A percentile compares a stretch with the other conserved stretches of the same genome.
Conservation (phyloP, 2,888 invertebrate genomes). For the Endotricha flammealis region DNA sequence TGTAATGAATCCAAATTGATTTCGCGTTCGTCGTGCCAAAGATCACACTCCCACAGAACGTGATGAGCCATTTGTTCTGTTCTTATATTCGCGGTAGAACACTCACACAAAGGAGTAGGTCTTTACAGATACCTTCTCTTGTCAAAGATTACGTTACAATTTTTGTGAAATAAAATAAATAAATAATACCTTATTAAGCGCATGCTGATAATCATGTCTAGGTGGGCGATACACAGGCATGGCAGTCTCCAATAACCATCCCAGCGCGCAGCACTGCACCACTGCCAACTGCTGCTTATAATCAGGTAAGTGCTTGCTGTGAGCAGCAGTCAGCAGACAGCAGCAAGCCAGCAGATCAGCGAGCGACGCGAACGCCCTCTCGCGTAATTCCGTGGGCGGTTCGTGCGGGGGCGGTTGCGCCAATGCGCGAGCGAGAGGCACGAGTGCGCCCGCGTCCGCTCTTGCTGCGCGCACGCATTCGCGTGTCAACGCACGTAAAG, state of each 20-base stretch:
- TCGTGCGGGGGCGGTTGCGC: constrained; percentile 80
- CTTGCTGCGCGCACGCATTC: constrained; percentile 94
- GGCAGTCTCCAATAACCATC: constrained; percentile 92
- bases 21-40: too few relatives aligned
- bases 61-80: too few relatives aligned
- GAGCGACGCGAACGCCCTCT: constrained; percentile 89
- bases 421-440: constrained; percentile 87
- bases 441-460: constrained; percentile 83
- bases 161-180: not conserved
- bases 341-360: constrained; percentile 92
- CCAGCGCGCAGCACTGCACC: constrained; percentile 91
- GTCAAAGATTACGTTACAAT: too few relatives aligned
- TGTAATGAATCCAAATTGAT: too few relatives aligned
- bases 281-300: constrained; percentile 56
- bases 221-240: constrained; percentile 85
- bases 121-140: too few relatives aligned
- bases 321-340: constrained; percentile 86
- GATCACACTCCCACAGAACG: too few relatives aligned
- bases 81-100: too few relatives aligned
- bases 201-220: constrained; percentile 85
- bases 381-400: constrained; percentile 78
- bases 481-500: constrained; percentile 89
- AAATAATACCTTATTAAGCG: constrained; percentile 82
- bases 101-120: too few relatives aligned
- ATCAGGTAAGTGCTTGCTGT: constrained; percentile 68